phyloP scores from a whole-genome alignment of 2,113 vertebrate species.

The Cavia porcellus region DNA sequence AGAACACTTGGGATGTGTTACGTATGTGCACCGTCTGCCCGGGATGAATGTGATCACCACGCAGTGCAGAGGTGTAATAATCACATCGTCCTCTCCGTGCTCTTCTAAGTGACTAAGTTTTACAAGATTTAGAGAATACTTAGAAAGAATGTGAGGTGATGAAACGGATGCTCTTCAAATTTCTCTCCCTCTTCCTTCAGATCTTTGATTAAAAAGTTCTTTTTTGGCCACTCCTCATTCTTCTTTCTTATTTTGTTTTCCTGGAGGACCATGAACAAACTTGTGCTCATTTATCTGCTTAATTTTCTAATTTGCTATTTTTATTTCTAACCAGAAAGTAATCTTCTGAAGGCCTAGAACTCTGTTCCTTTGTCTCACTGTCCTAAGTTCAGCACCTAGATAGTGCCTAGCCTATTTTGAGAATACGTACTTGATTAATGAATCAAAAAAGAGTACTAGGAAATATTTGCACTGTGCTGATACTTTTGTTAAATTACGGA shows the following conservation, averaged over 20 bases:
- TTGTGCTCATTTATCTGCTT: not conserved
- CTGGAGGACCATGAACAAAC: not conserved
- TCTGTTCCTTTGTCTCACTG: not conserved
- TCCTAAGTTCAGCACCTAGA: not conserved
- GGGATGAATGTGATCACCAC: not conserved
- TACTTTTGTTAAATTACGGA: not conserved
- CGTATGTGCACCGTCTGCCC: not conserved
- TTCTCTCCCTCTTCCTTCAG: not conserved
- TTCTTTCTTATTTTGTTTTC: not conserved
- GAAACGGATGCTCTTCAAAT: not conserved
- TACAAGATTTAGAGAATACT: not conserved
- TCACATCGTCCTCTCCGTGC: not conserved
- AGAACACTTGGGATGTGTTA: not conserved
- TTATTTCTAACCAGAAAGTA: not conserved
- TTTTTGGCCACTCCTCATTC: not conserved
- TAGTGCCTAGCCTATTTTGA: not conserved
- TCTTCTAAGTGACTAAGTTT: not conserved
- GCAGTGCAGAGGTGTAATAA: fast-evolving
- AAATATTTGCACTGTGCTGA: not conserved
- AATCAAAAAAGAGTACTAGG: not conserved
- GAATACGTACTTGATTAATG: not conserved
- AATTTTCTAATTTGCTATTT: not conserved
- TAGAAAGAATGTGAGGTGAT: not conserved
- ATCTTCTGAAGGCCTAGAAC: not conserved
- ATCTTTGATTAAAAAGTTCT: not conserved